Percentiles rank a stretch among this genome's conserved stretches.
Conservation (phyloP, 2,797 vertebrate species). For the Lemur catta region DNA sequence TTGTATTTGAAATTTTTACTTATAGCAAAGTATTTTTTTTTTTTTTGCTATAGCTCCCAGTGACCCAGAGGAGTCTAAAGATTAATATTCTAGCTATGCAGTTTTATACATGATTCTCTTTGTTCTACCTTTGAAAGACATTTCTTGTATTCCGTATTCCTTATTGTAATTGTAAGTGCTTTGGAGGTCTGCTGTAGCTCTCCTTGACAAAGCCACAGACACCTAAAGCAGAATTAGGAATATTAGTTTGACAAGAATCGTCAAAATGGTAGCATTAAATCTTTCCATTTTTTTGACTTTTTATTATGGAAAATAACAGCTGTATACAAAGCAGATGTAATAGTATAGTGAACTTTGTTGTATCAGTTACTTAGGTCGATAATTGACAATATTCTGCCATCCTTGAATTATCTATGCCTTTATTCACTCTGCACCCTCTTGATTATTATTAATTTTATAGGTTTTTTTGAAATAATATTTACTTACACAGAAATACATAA, state of each 20-base stretch:
- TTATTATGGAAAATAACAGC: not conserved
- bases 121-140: not conserved
- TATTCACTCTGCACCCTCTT: not conserved
- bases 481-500: not conserved
- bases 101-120: not conserved
- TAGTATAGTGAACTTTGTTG: not conserved
- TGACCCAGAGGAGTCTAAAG: not conserved
- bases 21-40: not conserved
- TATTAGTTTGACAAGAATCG: not conserved
- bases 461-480: not conserved
- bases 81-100: not conserved
- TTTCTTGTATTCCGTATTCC: not conserved
- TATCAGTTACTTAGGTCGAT: not conserved
- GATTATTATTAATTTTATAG: not conserved
- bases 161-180: not conserved
- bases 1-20: slow-evolving; percentile 11
- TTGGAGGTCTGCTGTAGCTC: not conserved
- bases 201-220: not conserved
- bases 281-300: not conserved
- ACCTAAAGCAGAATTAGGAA: not conserved
- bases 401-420: not conserved
- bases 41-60: not conserved
- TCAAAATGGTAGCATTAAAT: not conserved
- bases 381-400: not conserved
- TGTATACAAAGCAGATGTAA: not conserved